Evolutionary conservation across 2,797 vertebrate genomes (phyloP), one percentile per base, ranked within the genome.

Genomic region (Helicolenus hilgendorfi): DNA sequence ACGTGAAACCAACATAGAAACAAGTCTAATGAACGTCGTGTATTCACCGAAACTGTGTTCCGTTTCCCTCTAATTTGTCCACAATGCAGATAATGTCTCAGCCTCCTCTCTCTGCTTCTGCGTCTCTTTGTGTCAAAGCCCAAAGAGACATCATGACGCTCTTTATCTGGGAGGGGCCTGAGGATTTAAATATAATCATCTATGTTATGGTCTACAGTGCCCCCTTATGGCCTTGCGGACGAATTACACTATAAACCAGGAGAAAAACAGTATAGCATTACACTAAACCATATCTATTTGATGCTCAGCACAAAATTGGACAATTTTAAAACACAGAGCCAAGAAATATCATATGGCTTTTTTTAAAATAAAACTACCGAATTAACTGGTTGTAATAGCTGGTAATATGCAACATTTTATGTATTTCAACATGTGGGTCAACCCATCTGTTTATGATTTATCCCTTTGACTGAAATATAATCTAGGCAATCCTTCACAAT

Each of bases 51-150:
- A 60, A 24, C 18, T 45, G 2, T n/a, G 3, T 22, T 33, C 11
- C 0, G 6, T 56, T 79, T 71, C 65, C 60, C 31, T 62, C 2
- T 5, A 2, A 4, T 38, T 20, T 7, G 1, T 38, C 60, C 87
- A 56, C 24, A 33, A 2, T 36, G 10, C 1, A 20, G 33, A 45
- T 64, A 0, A 49, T 49, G 0, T 31, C 31, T 2, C 14, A 36
- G 36, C 36, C 31, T 35, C 29, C n/a, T 31, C 14, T 53, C 27
- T 56, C 5, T 41, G 35, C 18, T 14, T 69, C 76, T 69, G 78
- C 62, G 55, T 86, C 77, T 79, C 87, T 89, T 91, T 89, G 87
- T 92, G 59, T 67, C 62, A 81, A 72, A 91, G 85, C 80, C 76
- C 64, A 63, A 53, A 24, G 13, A 68, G 29, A 82, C 72, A 67